These are phyloP conservation scores for Mantis religiosa DNA, from an alignment of 2,888 invertebrate genomes.

Conservation along the genomic window DNA sequence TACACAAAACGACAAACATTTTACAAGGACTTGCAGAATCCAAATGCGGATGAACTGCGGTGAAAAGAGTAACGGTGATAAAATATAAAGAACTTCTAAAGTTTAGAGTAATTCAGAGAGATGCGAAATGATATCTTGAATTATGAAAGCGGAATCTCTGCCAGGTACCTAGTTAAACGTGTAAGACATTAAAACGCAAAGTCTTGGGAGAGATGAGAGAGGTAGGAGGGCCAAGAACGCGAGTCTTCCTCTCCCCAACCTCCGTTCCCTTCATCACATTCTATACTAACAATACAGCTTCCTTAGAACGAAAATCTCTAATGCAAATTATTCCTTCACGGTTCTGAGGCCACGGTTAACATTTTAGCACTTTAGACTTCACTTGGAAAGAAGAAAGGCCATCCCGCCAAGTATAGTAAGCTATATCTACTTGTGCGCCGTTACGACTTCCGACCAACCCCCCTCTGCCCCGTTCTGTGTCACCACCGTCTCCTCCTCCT, in stretches of 20 bases:
- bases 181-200: not conserved
- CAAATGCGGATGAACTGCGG: not conserved
- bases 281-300: slow-evolving; percentile 15
- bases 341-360: slow-evolving; percentile 11
- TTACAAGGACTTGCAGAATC: not conserved
- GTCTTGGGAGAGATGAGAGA: not conserved
- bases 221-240: not conserved
- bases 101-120: not conserved
- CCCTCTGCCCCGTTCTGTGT: not conserved
- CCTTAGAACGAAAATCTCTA: slow-evolving; percentile 9
- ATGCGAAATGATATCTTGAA: not conserved
- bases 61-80: not conserved
- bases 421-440: slow-evolving; percentile 13
- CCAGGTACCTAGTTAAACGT: not conserved
- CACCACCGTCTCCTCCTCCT: not conserved
- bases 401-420: slow-evolving; percentile 1
- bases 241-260: not conserved
- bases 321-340: slow-evolving; percentile 16
- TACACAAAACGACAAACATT: not conserved
- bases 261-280: not conserved
- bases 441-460: slow-evolving; percentile 12
- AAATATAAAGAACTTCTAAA: not conserved
- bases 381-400: slow-evolving; percentile 12
- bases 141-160: not conserved
- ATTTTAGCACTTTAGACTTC: slow-evolving; percentile 15